phyloP scores from a whole-genome alignment of 2,113 vertebrate genomes.

The Lophius piscatorius region DNA sequence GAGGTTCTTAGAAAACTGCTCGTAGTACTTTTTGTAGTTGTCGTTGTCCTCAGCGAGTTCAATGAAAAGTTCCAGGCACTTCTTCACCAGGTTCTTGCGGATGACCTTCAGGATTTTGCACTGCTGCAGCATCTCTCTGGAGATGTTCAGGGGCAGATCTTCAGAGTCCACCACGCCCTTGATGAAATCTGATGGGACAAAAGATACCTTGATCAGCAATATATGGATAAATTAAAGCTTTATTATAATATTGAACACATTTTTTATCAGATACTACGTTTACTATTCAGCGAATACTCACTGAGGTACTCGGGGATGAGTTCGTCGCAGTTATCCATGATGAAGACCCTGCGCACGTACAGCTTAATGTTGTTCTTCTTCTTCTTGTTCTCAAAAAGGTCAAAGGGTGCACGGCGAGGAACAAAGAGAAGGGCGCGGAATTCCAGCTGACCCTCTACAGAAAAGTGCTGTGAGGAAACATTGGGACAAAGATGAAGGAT shows the following conservation, averaged over 20 bases:
- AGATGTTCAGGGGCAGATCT: conserved; percentile 96
- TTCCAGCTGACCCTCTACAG: conserved; percentile 95
- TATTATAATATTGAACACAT: not conserved
- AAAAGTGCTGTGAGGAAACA: conserved; percentile 86
- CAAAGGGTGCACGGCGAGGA: conserved; percentile 91
- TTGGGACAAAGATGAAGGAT: not conserved
- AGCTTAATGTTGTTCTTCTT: conserved; percentile 97
- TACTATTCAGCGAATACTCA: conserved; percentile 75
- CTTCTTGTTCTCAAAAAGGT: conserved; percentile 95
- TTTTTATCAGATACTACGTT: not conserved
- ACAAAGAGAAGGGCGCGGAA: conserved; percentile 94
- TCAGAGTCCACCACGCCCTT: conserved; percentile 97
- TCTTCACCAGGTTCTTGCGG: conserved; percentile 97
- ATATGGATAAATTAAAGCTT: not conserved
- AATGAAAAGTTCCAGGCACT: conserved; percentile 93
- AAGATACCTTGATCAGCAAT: conserved; percentile 13
- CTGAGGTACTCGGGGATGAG: conserved; percentile 96
- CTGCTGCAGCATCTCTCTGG: conserved; percentile 96
- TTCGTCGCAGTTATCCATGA: conserved; percentile 98
- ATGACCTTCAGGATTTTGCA: conserved; percentile 99
- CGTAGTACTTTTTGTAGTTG: conserved; percentile 96
- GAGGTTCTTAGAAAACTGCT: conserved; percentile 98
- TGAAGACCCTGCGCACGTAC: conserved; percentile 96
- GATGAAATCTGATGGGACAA: conserved; percentile 85
- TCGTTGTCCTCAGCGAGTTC: conserved; percentile 95